phyloP scores from a whole-genome alignment of 1,140 invertebrate species.

The Ladona fulva region DNA sequence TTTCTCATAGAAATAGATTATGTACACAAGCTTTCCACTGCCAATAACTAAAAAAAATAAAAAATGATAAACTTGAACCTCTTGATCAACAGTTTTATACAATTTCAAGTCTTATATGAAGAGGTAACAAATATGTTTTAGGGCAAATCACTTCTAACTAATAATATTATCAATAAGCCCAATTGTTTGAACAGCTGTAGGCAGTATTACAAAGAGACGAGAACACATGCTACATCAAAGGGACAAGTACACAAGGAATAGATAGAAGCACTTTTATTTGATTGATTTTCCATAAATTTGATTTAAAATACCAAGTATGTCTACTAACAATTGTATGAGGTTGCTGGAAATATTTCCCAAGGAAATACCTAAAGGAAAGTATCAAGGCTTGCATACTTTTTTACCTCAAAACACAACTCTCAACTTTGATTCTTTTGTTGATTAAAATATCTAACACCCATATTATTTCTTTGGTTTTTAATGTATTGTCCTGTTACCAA shows the following conservation, averaged over 20 bases:
- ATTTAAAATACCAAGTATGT: constrained; percentile 3
- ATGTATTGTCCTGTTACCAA: constrained; percentile 9
- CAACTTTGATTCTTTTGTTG: neutral
- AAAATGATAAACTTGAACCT: neutral
- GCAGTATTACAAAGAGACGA: neutral
- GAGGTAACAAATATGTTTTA: neutral
- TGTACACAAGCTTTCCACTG: neutral
- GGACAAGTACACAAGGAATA: constrained; percentile 5
- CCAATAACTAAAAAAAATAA: neutral
- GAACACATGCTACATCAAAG: neutral
- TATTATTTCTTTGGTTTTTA: neutral
- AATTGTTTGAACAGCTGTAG: neutral
- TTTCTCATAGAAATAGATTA: neutral
- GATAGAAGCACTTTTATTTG: constrained; percentile 5
- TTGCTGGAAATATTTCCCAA: constrained; percentile 1
- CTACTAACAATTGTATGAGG: constrained; percentile 9
- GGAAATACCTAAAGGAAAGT: neutral
- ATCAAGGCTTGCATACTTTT: neutral
- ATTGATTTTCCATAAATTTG: constrained; percentile 1
- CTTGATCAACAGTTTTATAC: neutral
- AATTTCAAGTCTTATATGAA: neutral
- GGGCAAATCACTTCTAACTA: neutral
- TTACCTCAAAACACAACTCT: neutral
- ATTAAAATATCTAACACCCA: constrained; percentile 10
- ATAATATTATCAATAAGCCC: neutral